These are phyloP conservation scores for Tricholaema leucomelas DNA, from an alignment of 2,113 vertebrate species.

Conservation along the genomic window DNA sequence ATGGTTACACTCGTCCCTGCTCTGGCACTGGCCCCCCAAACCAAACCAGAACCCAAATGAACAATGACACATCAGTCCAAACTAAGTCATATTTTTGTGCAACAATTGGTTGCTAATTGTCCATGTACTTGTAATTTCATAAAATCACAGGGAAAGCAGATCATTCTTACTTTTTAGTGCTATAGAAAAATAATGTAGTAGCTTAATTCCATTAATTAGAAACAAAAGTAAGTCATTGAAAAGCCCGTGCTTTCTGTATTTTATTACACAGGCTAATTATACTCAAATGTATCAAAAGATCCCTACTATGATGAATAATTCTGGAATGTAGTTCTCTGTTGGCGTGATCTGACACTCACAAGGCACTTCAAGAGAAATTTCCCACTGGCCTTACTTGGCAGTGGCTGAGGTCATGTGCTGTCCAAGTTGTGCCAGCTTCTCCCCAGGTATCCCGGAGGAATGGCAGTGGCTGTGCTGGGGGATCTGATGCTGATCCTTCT, in stretches of 20 bases:
- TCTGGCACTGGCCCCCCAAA: neutral
- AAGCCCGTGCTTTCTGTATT: neutral
- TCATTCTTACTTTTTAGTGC: neutral
- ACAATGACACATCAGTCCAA: neutral
- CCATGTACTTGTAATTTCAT: neutral
- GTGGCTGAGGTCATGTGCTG: neutral
- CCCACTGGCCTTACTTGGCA: neutral
- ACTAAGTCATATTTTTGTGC: neutral
- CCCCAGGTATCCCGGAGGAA: fast-evolving
- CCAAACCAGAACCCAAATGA: neutral
- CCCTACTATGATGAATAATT: neutral
- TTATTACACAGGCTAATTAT: neutral
- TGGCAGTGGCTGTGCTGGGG: neutral
- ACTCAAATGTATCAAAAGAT: neutral
- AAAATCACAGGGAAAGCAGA: neutral
- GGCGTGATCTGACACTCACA: neutral
- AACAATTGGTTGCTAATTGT: neutral
- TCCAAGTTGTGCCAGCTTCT: neutral
- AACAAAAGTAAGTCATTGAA: neutral
- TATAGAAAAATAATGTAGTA: neutral
- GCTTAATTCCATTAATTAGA: neutral
- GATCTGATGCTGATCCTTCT: neutral
- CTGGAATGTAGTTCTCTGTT: neutral
- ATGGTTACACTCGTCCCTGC: neutral
- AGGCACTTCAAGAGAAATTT: neutral